These are phyloP conservation scores for Glaucomys volans DNA, from an alignment of 2,113 vertebrate genomes.

Conservation along the genomic window DNA sequence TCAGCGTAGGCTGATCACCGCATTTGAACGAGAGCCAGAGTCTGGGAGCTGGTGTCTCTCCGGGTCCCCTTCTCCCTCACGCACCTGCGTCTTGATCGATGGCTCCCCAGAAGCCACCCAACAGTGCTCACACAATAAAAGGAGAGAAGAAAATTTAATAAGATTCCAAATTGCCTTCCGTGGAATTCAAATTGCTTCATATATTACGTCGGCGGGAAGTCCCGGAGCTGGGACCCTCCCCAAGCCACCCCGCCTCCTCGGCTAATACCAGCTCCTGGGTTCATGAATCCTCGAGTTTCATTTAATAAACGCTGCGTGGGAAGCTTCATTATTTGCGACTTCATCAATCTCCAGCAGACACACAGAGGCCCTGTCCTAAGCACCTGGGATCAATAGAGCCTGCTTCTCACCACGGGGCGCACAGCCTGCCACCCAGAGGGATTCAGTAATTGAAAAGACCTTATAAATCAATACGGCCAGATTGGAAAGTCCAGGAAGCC, in stretches of 20 bases:
- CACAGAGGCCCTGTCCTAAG: conserved; percentile 62
- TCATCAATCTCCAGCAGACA: conserved; percentile 61
- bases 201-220: conserved; percentile 73
- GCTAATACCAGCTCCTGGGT: conserved; percentile 6
- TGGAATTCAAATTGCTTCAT: conserved; percentile 80
- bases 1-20: not conserved
- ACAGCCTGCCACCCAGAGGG: conserved; percentile 70
- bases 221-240: not conserved
- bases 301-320: conserved; percentile 77
- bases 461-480: conserved; percentile 85
- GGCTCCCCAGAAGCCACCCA: conserved; percentile 75
- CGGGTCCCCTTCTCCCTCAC: not conserved
- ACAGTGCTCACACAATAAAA: conserved; percentile 71
- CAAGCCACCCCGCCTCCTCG: not conserved
- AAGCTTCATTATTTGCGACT: conserved; percentile 72
- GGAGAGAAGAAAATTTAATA: conserved; percentile 77
- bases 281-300: conserved; percentile 80
- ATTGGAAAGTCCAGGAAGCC: conserved; percentile 81
- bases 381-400: conserved; percentile 65
- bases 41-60: not conserved
- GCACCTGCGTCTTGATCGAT: conserved; percentile 74
- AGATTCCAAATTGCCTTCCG: conserved; percentile 84
- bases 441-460: conserved; percentile 83
- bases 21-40: not conserved
- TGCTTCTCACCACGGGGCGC: conserved; percentile 76